Base-by-base conservation (phyloP, 2,113 vertebrate genomes). In the Chionis minor region DNA sequence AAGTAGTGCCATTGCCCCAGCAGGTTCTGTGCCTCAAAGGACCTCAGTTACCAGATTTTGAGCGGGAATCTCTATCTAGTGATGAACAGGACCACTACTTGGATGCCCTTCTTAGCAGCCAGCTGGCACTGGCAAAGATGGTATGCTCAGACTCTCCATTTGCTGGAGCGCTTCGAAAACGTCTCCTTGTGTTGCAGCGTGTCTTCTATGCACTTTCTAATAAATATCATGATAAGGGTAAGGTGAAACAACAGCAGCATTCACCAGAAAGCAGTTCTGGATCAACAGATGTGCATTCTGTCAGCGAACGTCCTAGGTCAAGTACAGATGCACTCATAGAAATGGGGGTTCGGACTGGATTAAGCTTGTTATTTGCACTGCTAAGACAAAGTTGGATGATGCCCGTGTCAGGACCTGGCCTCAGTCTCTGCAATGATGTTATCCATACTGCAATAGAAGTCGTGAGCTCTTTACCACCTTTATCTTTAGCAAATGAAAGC, bases 1-100 rank as follows among this genome's bases (percentile, higher is more conserved):
- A 99, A 98, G 99, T 99, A 62, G 98, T 99, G 89, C 98, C 99
- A 95, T 98, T 99, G 67, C 99, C 99, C 32, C 99, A 99, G 97
- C 99, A 99, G 97, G 99, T 99, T 94, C 98, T 99, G 81, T 99
- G 99, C 95, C 98, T 99, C 71, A 99, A 99, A 97, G 99, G 99
- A 92, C 99, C 99, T 72, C 99, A 99, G 97, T 98, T 99, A 73
- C 99, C 99, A 16, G 99, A 99, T 96, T 99, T 99, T 96, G 99
- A 99, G 96, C 99, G 99, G 4, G 99, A 99, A 49, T 99, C 99
- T 94, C 98, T 99, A 27, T 99, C 99, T 77, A 99, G 99, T 75
- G 99, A 99, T 98, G 99, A 99, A 63, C 99, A 99, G 98, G 99
- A 99, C 95, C 99, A 99, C 98, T 99, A 99, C 97, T 97, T 99